Evolutionary conservation across 2,797 vertebrate genomes (phyloP).

Genomic region (Etheostoma nigrum): DNA sequence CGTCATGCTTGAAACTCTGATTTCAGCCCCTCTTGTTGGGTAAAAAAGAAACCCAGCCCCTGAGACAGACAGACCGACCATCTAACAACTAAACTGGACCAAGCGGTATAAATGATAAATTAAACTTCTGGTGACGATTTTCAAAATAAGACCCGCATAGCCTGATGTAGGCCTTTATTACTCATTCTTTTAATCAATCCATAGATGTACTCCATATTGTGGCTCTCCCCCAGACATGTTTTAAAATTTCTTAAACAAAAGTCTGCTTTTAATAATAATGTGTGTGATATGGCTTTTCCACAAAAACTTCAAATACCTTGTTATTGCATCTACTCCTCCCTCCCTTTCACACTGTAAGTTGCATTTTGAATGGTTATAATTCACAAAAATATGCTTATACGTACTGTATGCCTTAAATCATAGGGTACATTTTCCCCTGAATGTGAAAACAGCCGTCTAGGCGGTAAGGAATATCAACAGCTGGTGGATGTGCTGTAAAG

Average conservation of each 20-base stretch:
- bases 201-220: too few species aligned
- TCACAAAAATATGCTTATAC: background rate
- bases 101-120: rapidly evolving
- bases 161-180: rapidly evolving
- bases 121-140: slow-evolving; percentile 15
- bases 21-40: slow-evolving; percentile 47
- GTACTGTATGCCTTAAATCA: background rate
- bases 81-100: slow-evolving; percentile 9
- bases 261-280: background rate
- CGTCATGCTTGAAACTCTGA: slow-evolving; percentile 62
- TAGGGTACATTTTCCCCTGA: background rate
- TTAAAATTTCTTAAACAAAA: background rate
- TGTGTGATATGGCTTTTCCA: background rate
- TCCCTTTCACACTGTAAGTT: too few species aligned
- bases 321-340: background rate
- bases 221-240: background rate
- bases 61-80: slow-evolving; percentile 57
- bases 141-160: slow-evolving; percentile 45
- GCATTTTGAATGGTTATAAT: background rate
- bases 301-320: background rate
- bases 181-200: too few species aligned
- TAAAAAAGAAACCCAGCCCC: slow-evolving; percentile 72
- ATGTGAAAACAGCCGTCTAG: background rate
- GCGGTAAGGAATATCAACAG: background rate
- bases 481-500: background rate